Evolutionary conservation across 2,888 invertebrate species (phyloP), one percentile per base, ranked within the genome.

Genomic region (Marronus borbonicus): DNA sequence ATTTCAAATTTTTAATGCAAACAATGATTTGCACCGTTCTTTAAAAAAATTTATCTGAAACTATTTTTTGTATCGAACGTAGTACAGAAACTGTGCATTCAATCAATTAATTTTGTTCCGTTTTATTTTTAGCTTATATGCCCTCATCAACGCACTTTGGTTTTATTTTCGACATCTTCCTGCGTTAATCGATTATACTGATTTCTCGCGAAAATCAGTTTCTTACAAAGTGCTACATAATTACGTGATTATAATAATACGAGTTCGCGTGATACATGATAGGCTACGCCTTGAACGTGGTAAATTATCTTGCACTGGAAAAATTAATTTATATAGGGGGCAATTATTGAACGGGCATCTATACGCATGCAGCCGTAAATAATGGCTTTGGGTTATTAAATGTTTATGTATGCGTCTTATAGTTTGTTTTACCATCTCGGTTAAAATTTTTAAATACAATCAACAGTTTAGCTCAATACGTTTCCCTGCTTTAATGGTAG

Each of bases 271-370:
- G 64, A 14, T 31, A 28, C 31, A 28, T 36, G 64, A 64, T 36
- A 28, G 36, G 3, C 36, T 36, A 36, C 36, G 14, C 36, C 31
- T 36, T 28, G 14, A n/a, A 64, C 31, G 28, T 44, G 44, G 28
- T 31, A 64, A 62, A 24, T 24, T 62, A 62, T 28, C 62, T 31
- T 62, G 8, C 20, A 31, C 36, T 2, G 64, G n/a, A 64, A 64
- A 64, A 64, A 64, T 31, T 64, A 64, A 64, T 64, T 64, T 64
- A 64, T 28, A 12, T 55, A 64, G 7, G 64, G 28, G n/a, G 64
- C 36, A 31, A 5, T 64, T n/a, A 64, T 31, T 28, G 8, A 55
- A 8, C n/a, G n/a, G 2, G 55, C 14, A 14, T 55, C 20, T 55
- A n/a, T 55, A 55, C 17, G 55, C 55, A 17, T 17, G 55, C 55